Evolutionary conservation across 2,888 invertebrate genomes (phyloP), one percentile per base, ranked within the genome.

Genomic region (Doris montereyensis): DNA sequence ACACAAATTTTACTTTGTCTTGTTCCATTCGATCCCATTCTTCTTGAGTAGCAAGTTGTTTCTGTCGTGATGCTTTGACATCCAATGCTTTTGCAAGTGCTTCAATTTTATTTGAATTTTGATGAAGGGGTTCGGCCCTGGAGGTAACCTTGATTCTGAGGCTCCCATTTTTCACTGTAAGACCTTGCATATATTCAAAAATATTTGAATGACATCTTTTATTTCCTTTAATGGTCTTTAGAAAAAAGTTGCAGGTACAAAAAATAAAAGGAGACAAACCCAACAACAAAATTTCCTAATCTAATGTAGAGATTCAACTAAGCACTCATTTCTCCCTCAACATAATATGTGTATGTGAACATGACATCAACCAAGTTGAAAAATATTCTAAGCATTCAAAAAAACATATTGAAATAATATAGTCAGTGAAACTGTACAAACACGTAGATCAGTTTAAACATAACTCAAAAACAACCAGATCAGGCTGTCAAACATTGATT

Each of bases 41-140:
- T 34, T 82, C 80, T 34, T 75, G 75, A 28, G 32, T 32, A 78
- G 72, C 5, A 0, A 86, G 82, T 13, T 81, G 80, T 52, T 83
- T 82, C 17, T 85, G 77, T 71, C 84, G 83, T 10, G 84, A 81
- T 8, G 85, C 82, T 52, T 85, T 85, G n/a, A 85, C 81, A 30
- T 86, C 85, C 57, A 88, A 80, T 17, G 86, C 73, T 52, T 85
- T 77, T 13, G 85, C 84, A 21, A 88, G 74, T 8, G 85, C 83
- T 30, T 84, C 68, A 28, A 88, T 86, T 70, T 85, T 84, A 34
- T 85, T 82, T 24, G 84, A 83, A 71, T 86, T 84, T 70, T 86
- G 86, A 2, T 78, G 78, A 24, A 85, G 65, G 60, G 75, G 10
- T 65, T 73, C 28, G 75, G 73, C 17, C 78, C 81, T 76, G 79